Evolutionary conservation across 64 coral and sea anemone species (phyloP), one percentile per base, ranked within the genome.

Genomic region (Montipora foliosa): DNA sequence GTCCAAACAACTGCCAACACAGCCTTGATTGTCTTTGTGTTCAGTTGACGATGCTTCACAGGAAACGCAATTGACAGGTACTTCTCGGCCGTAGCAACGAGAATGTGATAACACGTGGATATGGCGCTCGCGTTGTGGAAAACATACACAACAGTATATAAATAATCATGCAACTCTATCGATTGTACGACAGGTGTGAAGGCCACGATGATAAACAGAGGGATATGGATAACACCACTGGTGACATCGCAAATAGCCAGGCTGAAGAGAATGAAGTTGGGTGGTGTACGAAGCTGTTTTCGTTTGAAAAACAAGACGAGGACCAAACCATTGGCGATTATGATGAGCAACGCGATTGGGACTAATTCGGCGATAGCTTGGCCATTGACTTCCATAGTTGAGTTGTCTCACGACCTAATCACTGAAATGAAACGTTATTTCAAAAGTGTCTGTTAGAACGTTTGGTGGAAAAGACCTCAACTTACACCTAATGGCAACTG

Each of bases 41-140:
- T 86, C 5, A 86, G 49, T 8, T 8, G 6, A 22, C 82, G 82
- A 72, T 86, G 82, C 17, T 50, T 86, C 44, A 86, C 44, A 6
- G 82, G 82, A 45, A 66, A 50, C 2, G 29, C 45, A 13, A 86
- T 70, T 10, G 82, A 70, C 62, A 86, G 17, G 20, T 71, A 86
- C 45, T 86, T 86, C 10, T 86, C 82, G 4, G 66, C 47, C 12
- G 82, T 86, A 1, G 66, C 82, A 21, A 46, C 62, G 4, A 86
- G 82, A 24, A 86, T 86, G 66, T 86, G 82, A 51, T 86, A 86
- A 4, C 82, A 86, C 47, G 82, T 44, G 14, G 66, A 86, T 72
- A 86, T 72, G 0, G 82, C 82, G 17, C 37, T 86, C 45, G 71
- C 16, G 71, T 71, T 70, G 66, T 86, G 47, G 0, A 84, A 44